phyloP scores from a whole-genome alignment of 2,113 vertebrate genomes.

The Spea bombifrons region DNA sequence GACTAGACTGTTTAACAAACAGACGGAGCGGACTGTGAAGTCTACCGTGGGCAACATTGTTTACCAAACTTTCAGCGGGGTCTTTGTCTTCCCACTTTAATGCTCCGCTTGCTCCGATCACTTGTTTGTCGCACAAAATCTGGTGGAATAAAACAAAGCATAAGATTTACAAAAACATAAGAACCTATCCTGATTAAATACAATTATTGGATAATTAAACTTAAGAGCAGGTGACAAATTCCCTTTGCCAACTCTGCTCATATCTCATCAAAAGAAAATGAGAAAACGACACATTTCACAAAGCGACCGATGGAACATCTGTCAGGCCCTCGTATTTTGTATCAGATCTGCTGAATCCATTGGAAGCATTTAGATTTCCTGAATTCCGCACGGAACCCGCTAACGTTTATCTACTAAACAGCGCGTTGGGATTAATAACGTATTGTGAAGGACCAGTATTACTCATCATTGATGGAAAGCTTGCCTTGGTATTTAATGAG shows the following conservation, averaged over 20 bases:
- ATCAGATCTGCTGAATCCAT: too few species aligned
- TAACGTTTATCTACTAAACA: too few species aligned
- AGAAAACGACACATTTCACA: background rate
- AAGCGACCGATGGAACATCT: too few species aligned
- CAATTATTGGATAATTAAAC: background rate
- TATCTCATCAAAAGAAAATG: background rate
- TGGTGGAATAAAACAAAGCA: slow-evolving; percentile 59
- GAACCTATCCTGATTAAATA: background rate
- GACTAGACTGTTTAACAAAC: slow-evolving; percentile 83
- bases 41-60: slow-evolving; percentile 75
- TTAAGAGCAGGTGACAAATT: background rate
- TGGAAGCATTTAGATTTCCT: too few species aligned
- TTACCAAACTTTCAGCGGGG: slow-evolving; percentile 72
- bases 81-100: slow-evolving; percentile 85
- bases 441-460: too few species aligned
- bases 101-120: slow-evolving; percentile 66
- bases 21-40: slow-evolving; percentile 87
- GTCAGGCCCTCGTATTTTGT: too few species aligned
- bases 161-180: slow-evolving; percentile 12
- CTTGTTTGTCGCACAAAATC: slow-evolving; percentile 77
- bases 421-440: too few species aligned
- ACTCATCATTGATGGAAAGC: too few species aligned
- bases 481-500: too few species aligned
- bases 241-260: background rate
- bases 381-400: too few species aligned